Evolutionary conservation across 2,113 vertebrate genomes (phyloP).

Genomic region (Podarcis cretensis): DNA sequence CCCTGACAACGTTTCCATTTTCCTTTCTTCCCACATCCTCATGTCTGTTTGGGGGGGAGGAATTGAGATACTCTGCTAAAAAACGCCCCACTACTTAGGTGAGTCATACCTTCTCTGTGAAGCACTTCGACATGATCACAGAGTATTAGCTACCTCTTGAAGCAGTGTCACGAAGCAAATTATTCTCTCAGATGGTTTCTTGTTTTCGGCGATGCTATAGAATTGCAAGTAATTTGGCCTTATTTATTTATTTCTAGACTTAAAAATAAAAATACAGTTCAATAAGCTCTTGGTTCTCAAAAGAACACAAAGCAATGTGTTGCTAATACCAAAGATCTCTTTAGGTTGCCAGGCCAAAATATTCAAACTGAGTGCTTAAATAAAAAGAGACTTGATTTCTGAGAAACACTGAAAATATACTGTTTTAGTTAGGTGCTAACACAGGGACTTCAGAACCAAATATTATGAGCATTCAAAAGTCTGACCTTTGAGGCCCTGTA

Average conservation of each 20-base stretch:
- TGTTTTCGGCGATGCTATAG: background rate
- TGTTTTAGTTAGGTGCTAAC: background rate
- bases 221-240: conserved; percentile 2
- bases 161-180: background rate
- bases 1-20: background rate
- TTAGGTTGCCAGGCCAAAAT: background rate
- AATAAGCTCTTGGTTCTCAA: background rate
- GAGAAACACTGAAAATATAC: background rate
- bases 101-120: background rate
- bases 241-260: background rate
- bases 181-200: background rate
- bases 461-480: background rate
- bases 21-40: background rate
- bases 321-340: background rate
- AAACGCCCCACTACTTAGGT: background rate
- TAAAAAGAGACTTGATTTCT: background rate
- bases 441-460: background rate
- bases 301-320: background rate
- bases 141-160: background rate
- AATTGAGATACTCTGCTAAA: background rate
- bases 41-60: background rate
- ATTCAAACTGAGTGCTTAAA: background rate
- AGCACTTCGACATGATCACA: background rate
- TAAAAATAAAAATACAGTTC: background rate
- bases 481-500: background rate